Percentiles rank a stretch among this genome's conserved stretches.
Evolutionary conservation across 1,140 invertebrate genomes (phyloP).

Genomic region (Sogatella furcifera): DNA sequence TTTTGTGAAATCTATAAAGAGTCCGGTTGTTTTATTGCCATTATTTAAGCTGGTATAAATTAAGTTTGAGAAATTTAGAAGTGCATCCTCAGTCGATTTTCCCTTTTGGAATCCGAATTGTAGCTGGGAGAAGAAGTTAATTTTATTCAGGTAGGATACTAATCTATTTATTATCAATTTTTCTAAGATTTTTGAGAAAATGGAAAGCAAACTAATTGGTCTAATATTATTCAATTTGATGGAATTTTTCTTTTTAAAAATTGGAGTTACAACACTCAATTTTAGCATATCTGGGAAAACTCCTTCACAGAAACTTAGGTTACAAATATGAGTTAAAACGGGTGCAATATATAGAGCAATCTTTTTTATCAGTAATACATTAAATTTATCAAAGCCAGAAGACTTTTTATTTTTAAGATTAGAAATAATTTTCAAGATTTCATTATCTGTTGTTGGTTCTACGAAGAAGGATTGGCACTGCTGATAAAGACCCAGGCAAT

Average conservation of each 20-base stretch:
- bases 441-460: not conserved
- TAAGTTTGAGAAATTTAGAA: slow-evolving; percentile 1
- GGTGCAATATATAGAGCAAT: not conserved
- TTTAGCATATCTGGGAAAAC: slow-evolving; percentile 5
- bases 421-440: not conserved
- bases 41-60: slow-evolving; percentile 1
- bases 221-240: not conserved
- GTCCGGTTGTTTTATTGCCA: slow-evolving; percentile 3
- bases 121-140: not conserved
- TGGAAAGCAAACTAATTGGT: slow-evolving; percentile 4
- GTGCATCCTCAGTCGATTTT: slow-evolving; percentile 3
- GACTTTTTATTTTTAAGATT: slow-evolving; percentile 6
- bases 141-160: slow-evolving; percentile 3
- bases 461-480: not conserved
- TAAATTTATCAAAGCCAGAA: not conserved
- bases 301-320: not conserved
- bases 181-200: slow-evolving; percentile 12
- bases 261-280: not conserved
- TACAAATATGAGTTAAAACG: not conserved
- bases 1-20: slow-evolving; percentile 7
- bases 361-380: not conserved
- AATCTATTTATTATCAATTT: slow-evolving; percentile 7
- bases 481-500: not conserved
- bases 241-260: not conserved
- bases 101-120: slow-evolving; percentile 9